These are phyloP conservation scores for Acleris cristana DNA, from an alignment of 2,888 invertebrate species.

Conservation along the genomic window DNA sequence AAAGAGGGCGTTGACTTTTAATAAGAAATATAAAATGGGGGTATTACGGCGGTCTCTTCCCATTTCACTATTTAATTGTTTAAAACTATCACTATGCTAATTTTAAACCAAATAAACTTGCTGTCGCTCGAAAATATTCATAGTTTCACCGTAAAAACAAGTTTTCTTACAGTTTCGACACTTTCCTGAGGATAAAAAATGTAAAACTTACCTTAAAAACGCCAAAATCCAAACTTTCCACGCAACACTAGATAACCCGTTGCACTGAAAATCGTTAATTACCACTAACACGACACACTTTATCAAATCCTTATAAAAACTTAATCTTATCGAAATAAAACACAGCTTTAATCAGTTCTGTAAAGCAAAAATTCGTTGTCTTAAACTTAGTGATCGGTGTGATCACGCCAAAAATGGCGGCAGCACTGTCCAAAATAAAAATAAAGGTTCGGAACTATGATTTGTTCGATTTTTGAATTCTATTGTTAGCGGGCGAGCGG, in stretches of 20 bases:
- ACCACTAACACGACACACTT: conserved; percentile 68
- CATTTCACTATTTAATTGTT: background rate
- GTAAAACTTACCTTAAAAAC: conserved; percentile 60
- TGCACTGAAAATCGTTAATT: conserved; percentile 57
- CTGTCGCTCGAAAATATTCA: too few species aligned
- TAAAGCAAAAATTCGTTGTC: conserved; percentile 29
- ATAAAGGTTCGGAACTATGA: conserved; percentile 32
- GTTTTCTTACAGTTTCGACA: too few species aligned
- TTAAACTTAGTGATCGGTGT: conserved; percentile 54
- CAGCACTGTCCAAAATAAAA: conserved; percentile 43
- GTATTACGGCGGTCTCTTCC: conserved; percentile 8
- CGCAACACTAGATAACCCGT: conserved; percentile 55
- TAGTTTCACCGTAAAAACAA: too few species aligned
- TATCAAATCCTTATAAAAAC: conserved; percentile 49
- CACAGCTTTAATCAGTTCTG: conserved; percentile 51
- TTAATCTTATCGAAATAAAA: conserved; percentile 66
- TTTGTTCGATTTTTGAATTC: conserved; percentile 31
- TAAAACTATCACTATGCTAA: too few species aligned
- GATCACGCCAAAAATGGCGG: conserved; percentile 38
- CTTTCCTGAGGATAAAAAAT: background rate
- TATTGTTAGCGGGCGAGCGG: conserved; percentile 29
- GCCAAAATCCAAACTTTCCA: conserved; percentile 69
- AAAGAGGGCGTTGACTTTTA: conserved; percentile 11
- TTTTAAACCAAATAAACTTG: too few species aligned
- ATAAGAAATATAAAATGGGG: conserved; percentile 16